Conservation (phyloP, 2,113 vertebrate genomes). For the Dromiciops gliroides region DNA sequence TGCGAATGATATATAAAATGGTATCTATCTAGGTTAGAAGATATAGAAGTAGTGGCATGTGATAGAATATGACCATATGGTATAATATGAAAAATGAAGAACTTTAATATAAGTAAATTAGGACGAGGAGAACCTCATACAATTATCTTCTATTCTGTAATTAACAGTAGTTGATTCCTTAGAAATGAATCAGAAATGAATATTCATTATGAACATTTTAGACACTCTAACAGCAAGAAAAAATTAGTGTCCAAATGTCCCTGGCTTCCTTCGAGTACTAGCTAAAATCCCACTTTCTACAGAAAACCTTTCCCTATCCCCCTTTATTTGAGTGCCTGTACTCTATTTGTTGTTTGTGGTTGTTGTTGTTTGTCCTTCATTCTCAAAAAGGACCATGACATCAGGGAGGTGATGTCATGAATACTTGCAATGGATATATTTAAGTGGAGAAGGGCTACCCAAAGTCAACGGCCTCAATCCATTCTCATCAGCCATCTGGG, state of each 20-base stretch:
- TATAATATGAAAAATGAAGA: not conserved
- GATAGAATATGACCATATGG: not conserved
- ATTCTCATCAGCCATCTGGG: no score
- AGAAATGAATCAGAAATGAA: slow-evolving; percentile 12
- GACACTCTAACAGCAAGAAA: slow-evolving; percentile 24
- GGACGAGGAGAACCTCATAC: not conserved
- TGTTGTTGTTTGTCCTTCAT: no score
- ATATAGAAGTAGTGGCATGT: not conserved
- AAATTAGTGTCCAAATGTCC: not conserved
- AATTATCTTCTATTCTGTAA: slow-evolving; percentile 1
- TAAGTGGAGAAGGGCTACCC: no score
- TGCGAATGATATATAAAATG: not conserved
- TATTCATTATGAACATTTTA: slow-evolving; percentile 31
- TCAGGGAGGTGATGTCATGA: no score
- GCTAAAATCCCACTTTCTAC: no score
- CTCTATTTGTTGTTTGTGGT: not conserved
- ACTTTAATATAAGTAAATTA: slow-evolving; percentile 19
- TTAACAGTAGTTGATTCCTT: not conserved
- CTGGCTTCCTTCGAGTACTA: not conserved
- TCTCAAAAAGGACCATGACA: no score
- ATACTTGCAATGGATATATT: no score
- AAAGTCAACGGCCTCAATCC: no score
- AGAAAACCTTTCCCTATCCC: no score
- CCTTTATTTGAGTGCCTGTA: not conserved
- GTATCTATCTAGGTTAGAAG: not conserved